Evolutionary conservation across 2,797 vertebrate species (phyloP).

Genomic region (Rachycentron canadum): DNA sequence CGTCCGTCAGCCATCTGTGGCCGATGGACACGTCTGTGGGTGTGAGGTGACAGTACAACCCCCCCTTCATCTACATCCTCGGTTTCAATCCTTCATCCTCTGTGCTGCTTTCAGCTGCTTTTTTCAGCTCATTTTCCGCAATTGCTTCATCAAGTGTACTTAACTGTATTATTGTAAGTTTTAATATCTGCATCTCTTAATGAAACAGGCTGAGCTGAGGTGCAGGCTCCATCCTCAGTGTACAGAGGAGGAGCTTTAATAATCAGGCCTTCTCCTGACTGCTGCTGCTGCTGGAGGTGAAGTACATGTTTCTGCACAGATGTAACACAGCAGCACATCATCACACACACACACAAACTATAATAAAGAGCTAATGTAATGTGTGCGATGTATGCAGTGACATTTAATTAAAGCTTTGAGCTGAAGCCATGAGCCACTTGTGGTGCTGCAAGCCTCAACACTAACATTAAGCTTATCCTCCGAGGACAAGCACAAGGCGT

Average conservation of each 20-base stretch:
- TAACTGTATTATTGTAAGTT: constrained; percentile 51
- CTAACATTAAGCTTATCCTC: constrained; percentile 67
- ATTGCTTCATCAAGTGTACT: constrained; percentile 21
- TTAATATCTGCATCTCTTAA: constrained; percentile 39
- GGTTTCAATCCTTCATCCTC: no score
- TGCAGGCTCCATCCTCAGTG: background rate
- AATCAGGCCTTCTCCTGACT: constrained; percentile 17
- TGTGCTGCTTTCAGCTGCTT: no score
- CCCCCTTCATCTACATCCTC: no score
- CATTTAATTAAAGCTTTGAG: constrained; percentile 70
- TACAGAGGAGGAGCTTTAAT: constrained; percentile 15
- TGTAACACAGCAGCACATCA: constrained; percentile 1
- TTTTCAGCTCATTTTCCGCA: constrained; percentile 26
- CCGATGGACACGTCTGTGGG: no score
- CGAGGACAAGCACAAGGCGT: constrained; percentile 20
- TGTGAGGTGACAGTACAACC: no score
- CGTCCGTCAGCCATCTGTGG: no score
- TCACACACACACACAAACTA: background rate
- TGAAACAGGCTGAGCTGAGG: constrained; percentile 9
- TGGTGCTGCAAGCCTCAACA: constrained; percentile 35
- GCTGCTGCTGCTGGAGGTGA: constrained; percentile 19
- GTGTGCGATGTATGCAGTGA: constrained; percentile 53
- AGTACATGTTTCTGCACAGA: constrained; percentile 37
- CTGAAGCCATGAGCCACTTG: constrained; percentile 27
- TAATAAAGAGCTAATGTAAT: constrained; percentile 19